phyloP scores from a whole-genome alignment of 2,797 vertebrate species.

The Enoplosus armatus region DNA sequence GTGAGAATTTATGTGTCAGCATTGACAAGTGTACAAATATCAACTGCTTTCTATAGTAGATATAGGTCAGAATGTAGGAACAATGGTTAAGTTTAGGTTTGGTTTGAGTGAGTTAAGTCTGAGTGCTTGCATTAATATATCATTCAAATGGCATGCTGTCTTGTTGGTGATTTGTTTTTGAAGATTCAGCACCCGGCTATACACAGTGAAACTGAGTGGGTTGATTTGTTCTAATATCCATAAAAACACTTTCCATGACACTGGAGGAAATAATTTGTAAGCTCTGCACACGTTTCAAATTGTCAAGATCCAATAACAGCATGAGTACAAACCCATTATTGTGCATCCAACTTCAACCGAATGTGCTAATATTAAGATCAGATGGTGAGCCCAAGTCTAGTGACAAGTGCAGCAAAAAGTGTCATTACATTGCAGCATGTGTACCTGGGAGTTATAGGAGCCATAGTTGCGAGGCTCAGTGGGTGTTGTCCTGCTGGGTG shows the following conservation, averaged over 20 bases:
- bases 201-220: neutral
- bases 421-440: neutral
- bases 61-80: neutral
- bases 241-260: neutral
- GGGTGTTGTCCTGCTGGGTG: constrained; percentile 88
- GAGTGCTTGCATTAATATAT: neutral
- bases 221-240: neutral
- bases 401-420: neutral
- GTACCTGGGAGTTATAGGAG: constrained; percentile 92
- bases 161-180: neutral
- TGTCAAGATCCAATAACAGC: neutral
- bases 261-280: neutral
- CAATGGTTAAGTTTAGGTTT: neutral
- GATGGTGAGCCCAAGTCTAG: neutral
- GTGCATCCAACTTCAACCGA: neutral
- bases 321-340: neutral
- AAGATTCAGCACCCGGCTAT: neutral
- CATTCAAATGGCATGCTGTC: neutral
- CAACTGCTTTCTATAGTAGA: neutral
- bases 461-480: constrained; percentile 94
- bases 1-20: neutral
- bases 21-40: neutral
- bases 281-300: neutral
- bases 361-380: neutral
- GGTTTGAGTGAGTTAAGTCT: neutral